These are phyloP conservation scores for Catharus ustulatus DNA, from an alignment of 2,797 vertebrate genomes.

Conservation along the genomic window DNA sequence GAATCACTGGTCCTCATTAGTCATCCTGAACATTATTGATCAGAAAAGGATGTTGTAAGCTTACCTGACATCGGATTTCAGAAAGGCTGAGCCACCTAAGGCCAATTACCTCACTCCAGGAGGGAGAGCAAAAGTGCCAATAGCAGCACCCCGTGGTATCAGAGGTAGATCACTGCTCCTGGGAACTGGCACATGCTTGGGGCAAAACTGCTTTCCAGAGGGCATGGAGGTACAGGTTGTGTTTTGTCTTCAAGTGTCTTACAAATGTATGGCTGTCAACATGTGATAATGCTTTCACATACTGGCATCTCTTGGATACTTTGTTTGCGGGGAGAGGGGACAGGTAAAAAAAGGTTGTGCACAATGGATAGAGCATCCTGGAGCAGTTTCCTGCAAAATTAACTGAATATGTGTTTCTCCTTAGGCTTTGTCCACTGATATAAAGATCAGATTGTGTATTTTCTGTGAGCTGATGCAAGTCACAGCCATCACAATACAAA, in stretches of 20 bases:
- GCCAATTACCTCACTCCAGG: not conserved
- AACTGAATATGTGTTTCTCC: not conserved
- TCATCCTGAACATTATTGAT: slow-evolving; percentile 2
- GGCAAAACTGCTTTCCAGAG: not conserved
- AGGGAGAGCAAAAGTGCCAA: accelerated
- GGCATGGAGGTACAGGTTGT: not conserved
- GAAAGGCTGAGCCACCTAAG: not conserved
- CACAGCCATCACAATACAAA: not conserved
- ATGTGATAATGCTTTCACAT: not conserved
- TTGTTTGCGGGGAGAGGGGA: not conserved
- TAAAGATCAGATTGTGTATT: not conserved
- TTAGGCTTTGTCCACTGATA: not conserved
- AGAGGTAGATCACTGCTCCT: not conserved
- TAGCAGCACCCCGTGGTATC: not conserved
- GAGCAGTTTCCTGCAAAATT: not conserved
- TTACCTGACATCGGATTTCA: not conserved
- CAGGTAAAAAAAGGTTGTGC: not conserved
- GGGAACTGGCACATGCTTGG: not conserved
- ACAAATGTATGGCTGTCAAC: not conserved
- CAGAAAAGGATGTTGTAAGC: not conserved
- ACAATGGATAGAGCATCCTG: not conserved
- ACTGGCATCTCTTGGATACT: not conserved
- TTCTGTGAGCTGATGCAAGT: not conserved
- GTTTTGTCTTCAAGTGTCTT: not conserved
- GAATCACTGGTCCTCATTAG: not conserved